A percentile compares a stretch with the other conserved stretches of the same genome.
These are phyloP conservation scores for Rhizomys pruinosus DNA, from an alignment of 2,113 vertebrate species.

Conservation along the genomic window DNA sequence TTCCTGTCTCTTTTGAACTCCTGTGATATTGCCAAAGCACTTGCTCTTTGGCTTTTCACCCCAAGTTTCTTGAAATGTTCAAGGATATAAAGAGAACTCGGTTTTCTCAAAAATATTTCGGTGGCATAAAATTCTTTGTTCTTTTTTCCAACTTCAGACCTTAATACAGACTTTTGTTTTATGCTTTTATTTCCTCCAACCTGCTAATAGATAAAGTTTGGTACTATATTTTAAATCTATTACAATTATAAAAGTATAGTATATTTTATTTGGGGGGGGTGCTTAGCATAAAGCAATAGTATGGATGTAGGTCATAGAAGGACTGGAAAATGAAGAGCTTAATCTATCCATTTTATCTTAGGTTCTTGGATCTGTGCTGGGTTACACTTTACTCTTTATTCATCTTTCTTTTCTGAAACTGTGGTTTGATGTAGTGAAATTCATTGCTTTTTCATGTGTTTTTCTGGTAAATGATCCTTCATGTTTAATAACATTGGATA, in stretches of 20 bases:
- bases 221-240: background rate
- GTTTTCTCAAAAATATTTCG: background rate
- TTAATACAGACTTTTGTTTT: background rate
- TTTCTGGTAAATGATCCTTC: conserved; percentile 14
- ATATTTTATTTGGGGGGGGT: background rate
- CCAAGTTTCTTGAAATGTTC: background rate
- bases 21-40: background rate
- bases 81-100: background rate
- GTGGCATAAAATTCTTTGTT: background rate
- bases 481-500: background rate
- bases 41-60: background rate
- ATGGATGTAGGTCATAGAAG: background rate
- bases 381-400: background rate
- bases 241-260: background rate
- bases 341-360: background rate
- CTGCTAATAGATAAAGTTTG: background rate
- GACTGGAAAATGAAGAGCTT: background rate
- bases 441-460: background rate
- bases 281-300: background rate
- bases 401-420: background rate
- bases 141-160: background rate
- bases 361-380: background rate
- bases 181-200: background rate
- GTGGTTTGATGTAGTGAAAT: background rate
- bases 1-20: conserved; percentile 9